A percentile compares a stretch with the other conserved stretches of the same genome.
These are phyloP conservation scores for Caenorhabditis doughertyi DNA, from an alignment of 2,888 invertebrate genomes.

Conservation along the genomic window DNA sequence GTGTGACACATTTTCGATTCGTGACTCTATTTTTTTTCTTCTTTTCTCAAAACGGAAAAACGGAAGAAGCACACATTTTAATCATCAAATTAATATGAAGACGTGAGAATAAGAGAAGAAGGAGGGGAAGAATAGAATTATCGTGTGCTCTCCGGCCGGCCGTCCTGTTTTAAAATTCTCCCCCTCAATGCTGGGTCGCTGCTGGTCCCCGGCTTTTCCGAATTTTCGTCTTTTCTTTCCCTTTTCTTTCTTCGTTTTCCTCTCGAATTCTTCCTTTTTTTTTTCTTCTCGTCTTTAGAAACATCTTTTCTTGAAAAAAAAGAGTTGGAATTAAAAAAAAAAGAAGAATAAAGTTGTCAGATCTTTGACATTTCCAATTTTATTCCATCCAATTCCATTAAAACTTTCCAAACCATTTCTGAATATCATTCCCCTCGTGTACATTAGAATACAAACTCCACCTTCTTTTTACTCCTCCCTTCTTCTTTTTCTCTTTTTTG, in stretches of 20 bases:
- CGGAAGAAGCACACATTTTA: conserved; percentile 14
- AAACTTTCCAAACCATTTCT: not conserved
- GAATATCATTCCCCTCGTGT: conserved; percentile 1
- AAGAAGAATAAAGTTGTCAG: not conserved
- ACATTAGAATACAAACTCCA: not conserved
- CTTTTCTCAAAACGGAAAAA: not conserved
- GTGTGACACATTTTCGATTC: not conserved
- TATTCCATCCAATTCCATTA: not conserved
- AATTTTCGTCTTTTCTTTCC: conserved; percentile 55
- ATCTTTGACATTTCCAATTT: not conserved
- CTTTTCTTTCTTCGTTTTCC: conserved; percentile 46
- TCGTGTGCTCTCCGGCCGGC: conserved; percentile 41
- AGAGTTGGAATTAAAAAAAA: conserved; percentile 16
- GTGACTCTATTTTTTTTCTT: not conserved
- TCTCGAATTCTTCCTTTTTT: conserved; percentile 54
- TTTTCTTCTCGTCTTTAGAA: conserved; percentile 36
- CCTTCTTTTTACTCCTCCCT: not conserved
- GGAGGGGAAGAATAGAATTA: conserved; percentile 32
- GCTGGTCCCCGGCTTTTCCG: conserved; percentile 54
- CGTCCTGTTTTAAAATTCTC: conserved; percentile 60
- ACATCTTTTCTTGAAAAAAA: conserved; percentile 20
- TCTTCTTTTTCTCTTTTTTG: not conserved
- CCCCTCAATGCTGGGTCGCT: conserved; percentile 38
- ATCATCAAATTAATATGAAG: conserved; percentile 37
- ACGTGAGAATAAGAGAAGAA: conserved; percentile 29